Conservation (phyloP, 2,888 invertebrate species). For the Andrena minutula region DNA sequence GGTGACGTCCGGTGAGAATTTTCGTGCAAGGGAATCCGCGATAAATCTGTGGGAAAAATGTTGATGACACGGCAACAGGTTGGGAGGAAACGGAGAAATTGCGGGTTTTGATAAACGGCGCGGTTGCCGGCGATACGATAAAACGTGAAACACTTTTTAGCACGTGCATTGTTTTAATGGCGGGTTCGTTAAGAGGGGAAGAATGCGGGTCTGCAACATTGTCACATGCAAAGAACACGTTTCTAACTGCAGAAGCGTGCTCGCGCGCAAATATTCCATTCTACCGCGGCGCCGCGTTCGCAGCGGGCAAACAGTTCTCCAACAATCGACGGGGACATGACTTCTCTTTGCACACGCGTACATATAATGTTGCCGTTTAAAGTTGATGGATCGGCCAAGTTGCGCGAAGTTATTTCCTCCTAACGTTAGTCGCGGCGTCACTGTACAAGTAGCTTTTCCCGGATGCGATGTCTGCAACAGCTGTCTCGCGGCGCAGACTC, state of each 20-base stretch:
- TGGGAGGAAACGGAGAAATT: slow-evolving; percentile 25
- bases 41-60: not conserved
- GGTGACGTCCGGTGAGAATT: not conserved
- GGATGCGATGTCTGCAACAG: slow-evolving; percentile 1
- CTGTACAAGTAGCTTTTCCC: not conserved
- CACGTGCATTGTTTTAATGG: slow-evolving; percentile 13
- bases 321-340: slow-evolving; percentile 18
- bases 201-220: slow-evolving; percentile 53
- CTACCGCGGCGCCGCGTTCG: slow-evolving; percentile 12
- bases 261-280: slow-evolving; percentile 43
- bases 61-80: slow-evolving; percentile 44
- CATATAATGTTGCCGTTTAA: slow-evolving; percentile 1
- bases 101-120: not conserved
- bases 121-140: not conserved
- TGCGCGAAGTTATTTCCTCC: not conserved
- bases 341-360: slow-evolving; percentile 11
- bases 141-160: slow-evolving; percentile 3
- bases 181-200: slow-evolving; percentile 29
- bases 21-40: not conserved
- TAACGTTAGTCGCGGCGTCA: not conserved
- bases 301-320: slow-evolving; percentile 17
- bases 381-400: slow-evolving; percentile 1
- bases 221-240: slow-evolving; percentile 32
- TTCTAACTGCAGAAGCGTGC: slow-evolving; percentile 1
- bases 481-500: not conserved